Conservation (phyloP, 2,888 invertebrate genomes). For the Diloba caeruleocephala region DNA sequence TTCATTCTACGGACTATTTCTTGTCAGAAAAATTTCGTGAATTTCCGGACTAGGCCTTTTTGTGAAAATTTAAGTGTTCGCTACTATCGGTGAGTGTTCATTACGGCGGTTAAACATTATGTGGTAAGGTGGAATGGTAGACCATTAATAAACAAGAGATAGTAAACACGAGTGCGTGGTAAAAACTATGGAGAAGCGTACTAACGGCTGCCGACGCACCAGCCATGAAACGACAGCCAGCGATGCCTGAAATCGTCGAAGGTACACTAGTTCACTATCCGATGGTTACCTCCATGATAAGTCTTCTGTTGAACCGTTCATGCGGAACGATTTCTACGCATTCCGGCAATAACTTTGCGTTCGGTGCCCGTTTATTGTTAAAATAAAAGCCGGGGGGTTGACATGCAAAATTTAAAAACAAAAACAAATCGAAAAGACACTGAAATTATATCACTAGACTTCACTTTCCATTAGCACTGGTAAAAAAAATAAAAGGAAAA, state of each 20-base stretch:
- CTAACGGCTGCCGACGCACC: constrained; percentile 69
- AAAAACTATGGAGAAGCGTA: constrained; percentile 48
- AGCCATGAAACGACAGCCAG: constrained; percentile 74
- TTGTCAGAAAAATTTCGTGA: constrained; percentile 62
- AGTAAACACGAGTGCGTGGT: constrained; percentile 51
- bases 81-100: constrained; percentile 27
- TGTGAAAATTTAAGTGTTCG: constrained; percentile 44
- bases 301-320: constrained; percentile 70
- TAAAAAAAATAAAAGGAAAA: constrained; percentile 45
- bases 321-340: constrained; percentile 81
- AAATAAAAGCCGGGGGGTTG: constrained; percentile 34
- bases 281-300: constrained; percentile 71
- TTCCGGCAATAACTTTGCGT: constrained; percentile 63
- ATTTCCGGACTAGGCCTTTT: constrained; percentile 41
- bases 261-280: constrained; percentile 67
- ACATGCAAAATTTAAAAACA: constrained; percentile 36
- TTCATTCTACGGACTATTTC: constrained; percentile 73
- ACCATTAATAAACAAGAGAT: constrained; percentile 65
- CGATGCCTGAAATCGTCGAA: constrained; percentile 77
- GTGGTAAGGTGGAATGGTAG: constrained; percentile 45
- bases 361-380: constrained; percentile 46
- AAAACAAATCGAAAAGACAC: constrained; percentile 43
- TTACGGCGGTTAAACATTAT: constrained; percentile 41
- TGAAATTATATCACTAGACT: constrained; percentile 29
- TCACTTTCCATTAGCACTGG: constrained; percentile 53